Conservation (phyloP, 2,797 vertebrate genomes). For the Spondyliosoma cantharus region DNA sequence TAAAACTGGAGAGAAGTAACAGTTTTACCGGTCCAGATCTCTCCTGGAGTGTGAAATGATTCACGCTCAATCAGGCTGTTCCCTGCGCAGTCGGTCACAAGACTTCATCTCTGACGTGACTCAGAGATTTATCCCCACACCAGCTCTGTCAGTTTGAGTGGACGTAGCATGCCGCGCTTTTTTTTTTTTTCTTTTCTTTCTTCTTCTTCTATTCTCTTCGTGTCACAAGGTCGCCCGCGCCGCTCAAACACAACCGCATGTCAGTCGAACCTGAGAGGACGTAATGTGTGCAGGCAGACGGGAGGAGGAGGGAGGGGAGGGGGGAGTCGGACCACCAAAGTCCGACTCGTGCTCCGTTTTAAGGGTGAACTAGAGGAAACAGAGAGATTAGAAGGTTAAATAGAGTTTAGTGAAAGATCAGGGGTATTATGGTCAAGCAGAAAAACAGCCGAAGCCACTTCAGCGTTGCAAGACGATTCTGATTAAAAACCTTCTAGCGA, state of each 20-base stretch:
- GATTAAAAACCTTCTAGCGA: not conserved
- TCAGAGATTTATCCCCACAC: slow-evolving; percentile 25
- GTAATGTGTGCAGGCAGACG: slow-evolving; percentile 11
- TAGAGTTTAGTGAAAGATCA: slow-evolving; percentile 81
- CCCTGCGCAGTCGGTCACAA: slow-evolving; percentile 54
- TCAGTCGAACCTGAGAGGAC: slow-evolving; percentile 10
- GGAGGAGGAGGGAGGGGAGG: not conserved
- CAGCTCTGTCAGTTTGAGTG: slow-evolving; percentile 30
- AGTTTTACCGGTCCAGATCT: slow-evolving; percentile 34
- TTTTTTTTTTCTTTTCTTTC: too few species aligned
- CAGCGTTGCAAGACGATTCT: not conserved
- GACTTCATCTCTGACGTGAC: slow-evolving; percentile 41
- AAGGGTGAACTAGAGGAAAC: slow-evolving; percentile 64
- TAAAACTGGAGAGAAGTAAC: slow-evolving; percentile 15
- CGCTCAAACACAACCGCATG: not conserved
- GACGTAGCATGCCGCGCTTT: slow-evolving; percentile 9
- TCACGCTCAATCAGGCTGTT: slow-evolving; percentile 36
- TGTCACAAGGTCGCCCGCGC: slow-evolving; percentile 21
- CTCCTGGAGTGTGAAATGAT: slow-evolving; percentile 37
- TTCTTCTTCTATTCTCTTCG: not conserved
- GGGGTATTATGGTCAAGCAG: slow-evolving; percentile 59
- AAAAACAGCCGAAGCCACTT: slow-evolving; percentile 48
- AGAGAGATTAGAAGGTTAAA: slow-evolving; percentile 80
- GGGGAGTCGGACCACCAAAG: slow-evolving; percentile 70
- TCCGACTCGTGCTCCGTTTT: slow-evolving; percentile 58